A percentile compares a stretch with the other conserved stretches of the same genome.
phyloP scores from a whole-genome alignment of 2,797 vertebrate genomes.

The Rhabdomys pumilio region DNA sequence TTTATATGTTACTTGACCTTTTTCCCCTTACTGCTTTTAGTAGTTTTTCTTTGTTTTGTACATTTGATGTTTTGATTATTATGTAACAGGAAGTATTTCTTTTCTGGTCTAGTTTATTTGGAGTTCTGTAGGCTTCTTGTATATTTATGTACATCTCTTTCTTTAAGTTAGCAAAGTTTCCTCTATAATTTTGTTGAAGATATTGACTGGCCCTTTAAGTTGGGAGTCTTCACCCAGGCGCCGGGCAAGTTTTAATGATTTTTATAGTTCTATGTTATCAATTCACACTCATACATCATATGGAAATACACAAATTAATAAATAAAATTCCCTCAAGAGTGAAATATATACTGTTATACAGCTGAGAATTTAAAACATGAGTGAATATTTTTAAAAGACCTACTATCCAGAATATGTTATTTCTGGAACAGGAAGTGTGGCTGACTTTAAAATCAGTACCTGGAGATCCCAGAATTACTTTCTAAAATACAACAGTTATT shows the following conservation, averaged over 20 bases:
- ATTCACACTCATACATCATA: not conserved
- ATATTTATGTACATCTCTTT: too few species aligned
- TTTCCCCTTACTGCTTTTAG: too few species aligned
- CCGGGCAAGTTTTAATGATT: constrained; percentile 47
- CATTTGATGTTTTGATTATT: too few species aligned
- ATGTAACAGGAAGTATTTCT: too few species aligned
- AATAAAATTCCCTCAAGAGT: constrained; percentile 55
- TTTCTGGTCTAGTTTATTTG: too few species aligned
- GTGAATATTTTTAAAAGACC: not conserved
- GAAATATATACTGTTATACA: not conserved
- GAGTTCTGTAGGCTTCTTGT: too few species aligned
- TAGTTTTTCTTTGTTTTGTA: too few species aligned
- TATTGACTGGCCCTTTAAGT: too few species aligned
- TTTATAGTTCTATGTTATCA: constrained; percentile 29
- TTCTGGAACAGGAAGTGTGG: constrained; percentile 39
- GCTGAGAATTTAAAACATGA: constrained; percentile 16
- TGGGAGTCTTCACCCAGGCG: too few species aligned
- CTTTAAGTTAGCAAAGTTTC: too few species aligned
- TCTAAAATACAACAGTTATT: constrained; percentile 59
- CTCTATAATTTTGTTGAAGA: too few species aligned
- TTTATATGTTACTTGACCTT: too few species aligned
- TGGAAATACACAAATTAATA: constrained; percentile 46
- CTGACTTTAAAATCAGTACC: constrained; percentile 46
- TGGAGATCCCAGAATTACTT: constrained; percentile 24
- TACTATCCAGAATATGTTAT: constrained; percentile 59